phyloP scores from a whole-genome alignment of 2,113 vertebrate species.

The Pogona vitticeps region DNA sequence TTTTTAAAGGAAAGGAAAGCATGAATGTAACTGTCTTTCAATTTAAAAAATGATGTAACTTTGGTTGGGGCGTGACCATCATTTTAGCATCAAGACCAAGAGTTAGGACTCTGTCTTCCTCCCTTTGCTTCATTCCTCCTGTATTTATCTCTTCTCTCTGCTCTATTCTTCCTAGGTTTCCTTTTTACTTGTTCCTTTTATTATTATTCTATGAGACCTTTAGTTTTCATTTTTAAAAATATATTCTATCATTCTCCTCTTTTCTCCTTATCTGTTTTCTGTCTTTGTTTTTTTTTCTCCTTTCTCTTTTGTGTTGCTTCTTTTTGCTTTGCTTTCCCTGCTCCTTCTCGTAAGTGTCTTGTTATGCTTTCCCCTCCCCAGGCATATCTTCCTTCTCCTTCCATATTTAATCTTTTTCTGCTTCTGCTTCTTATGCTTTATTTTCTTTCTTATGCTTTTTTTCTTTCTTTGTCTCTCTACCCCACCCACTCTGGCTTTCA shows the following conservation, averaged over 20 bases:
- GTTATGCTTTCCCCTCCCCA: neutral
- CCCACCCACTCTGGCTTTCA: slow-evolving; percentile 35
- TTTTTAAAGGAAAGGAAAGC: neutral
- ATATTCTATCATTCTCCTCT: too few relatives aligned
- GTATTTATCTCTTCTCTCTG: neutral
- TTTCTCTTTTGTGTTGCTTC: too few relatives aligned
- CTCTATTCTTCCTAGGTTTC: neutral
- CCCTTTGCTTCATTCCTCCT: neutral
- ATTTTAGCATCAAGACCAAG: neutral
- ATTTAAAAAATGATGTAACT: neutral
- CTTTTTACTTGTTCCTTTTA: neutral
- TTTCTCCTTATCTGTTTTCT: too few relatives aligned
- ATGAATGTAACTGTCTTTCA: neutral
- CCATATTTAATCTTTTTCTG: slow-evolving; percentile 9
- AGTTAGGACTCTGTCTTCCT: neutral
- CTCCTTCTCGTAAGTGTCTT: neutral
- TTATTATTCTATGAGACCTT: too few relatives aligned
- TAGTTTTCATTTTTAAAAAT: too few relatives aligned
- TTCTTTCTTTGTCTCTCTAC: neutral
- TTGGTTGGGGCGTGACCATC: neutral
- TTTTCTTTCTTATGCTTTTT: slow-evolving; percentile 28
- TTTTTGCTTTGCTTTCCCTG: too few relatives aligned
- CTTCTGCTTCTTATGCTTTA: neutral
- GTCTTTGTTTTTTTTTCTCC: too few relatives aligned
- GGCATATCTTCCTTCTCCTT: slow-evolving; percentile 1